Evolutionary conservation across 2,113 vertebrate species (phyloP).

Genomic region (Narcine bancroftii): DNA sequence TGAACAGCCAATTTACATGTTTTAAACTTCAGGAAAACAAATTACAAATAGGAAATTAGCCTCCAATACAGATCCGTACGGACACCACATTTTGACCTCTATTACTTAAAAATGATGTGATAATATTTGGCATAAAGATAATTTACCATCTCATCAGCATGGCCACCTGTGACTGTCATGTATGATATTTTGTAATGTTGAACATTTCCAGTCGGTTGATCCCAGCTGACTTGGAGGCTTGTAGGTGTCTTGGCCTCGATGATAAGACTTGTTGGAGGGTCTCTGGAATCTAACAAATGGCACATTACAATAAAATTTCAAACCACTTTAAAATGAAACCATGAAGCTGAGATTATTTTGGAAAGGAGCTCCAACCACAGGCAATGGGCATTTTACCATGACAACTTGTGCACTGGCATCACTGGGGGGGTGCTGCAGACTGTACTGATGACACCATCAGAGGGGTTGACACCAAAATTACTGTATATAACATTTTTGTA

Average conservation of each 20-base stretch:
- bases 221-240: conserved; percentile 72
- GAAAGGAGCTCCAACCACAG: not conserved
- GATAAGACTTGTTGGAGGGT: conserved; percentile 63
- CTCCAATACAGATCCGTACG: not conserved
- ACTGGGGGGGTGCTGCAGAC: too few species aligned
- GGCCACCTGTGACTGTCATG: conserved; percentile 47
- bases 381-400: not conserved
- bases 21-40: not conserved
- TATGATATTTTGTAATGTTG: conserved; percentile 74
- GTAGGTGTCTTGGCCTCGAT: conserved; percentile 66
- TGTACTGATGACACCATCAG: too few species aligned
- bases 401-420: not conserved
- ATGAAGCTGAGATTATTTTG: not conserved
- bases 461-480: too few species aligned
- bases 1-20: not conserved
- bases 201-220: conserved; percentile 61
- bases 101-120: not conserved
- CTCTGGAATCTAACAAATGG: conserved; percentile 55
- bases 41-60: not conserved
- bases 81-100: not conserved
- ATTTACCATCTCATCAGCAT: conserved; percentile 53
- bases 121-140: not conserved
- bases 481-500: too few species aligned
- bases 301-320: too few species aligned
- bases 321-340: not conserved